Evolutionary conservation across 2,888 invertebrate species (phyloP).

Genomic region (Ophion ellenae): DNA sequence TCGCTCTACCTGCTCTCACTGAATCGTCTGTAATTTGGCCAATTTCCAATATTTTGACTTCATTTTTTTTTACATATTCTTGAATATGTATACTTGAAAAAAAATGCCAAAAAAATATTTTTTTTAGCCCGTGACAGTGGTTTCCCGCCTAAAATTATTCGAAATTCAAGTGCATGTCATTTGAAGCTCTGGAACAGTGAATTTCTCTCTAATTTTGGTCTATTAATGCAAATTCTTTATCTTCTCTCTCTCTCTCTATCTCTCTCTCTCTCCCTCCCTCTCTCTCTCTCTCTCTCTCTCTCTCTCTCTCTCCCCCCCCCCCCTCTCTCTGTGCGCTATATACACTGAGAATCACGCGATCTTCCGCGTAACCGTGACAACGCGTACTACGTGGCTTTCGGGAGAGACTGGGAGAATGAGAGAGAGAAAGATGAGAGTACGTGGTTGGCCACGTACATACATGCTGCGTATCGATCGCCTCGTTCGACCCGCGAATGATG

Average conservation of each 20-base stretch:
- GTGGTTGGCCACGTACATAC: slow-evolving; percentile 55
- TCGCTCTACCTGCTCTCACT: no score
- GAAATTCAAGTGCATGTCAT: no score
- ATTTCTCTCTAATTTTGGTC: no score
- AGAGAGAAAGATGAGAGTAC: slow-evolving; percentile 1
- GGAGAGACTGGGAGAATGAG: slow-evolving; percentile 5
- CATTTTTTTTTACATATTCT: no score
- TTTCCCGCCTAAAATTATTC: no score
- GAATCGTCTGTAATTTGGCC: no score
- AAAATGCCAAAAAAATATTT: no score
- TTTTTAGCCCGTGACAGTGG: no score
- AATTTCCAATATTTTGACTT: no score
- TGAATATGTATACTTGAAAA: no score
- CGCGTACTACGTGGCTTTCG: slow-evolving; percentile 43
- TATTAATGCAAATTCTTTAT: no score
- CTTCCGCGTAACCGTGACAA: slow-evolving; percentile 58
- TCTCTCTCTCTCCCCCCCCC: slow-evolving; percentile 13
- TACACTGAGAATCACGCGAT: slow-evolving; percentile 34
- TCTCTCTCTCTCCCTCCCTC: not conserved
- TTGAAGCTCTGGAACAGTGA: no score
- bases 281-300: slow-evolving; percentile 19
- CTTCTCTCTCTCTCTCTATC: not conserved
- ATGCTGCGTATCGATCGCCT: slow-evolving; percentile 56
- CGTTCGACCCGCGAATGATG: slow-evolving; percentile 61
- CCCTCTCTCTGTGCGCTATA: not conserved